phyloP scores from a whole-genome alignment of 2,113 vertebrate genomes.

The Trachemys scripta region DNA sequence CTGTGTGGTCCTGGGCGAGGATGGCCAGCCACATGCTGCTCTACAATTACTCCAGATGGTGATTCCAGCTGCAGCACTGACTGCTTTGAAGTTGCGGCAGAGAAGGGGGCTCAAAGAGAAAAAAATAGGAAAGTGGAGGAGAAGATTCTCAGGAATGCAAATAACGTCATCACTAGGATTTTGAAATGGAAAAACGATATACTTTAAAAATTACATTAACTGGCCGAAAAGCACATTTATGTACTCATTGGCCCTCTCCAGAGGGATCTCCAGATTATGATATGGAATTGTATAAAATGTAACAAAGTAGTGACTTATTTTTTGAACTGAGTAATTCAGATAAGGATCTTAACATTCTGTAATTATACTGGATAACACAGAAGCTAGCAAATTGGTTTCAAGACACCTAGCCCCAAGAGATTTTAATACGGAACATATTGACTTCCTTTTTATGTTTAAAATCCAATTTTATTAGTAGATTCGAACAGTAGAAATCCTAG shows the following conservation, averaged over 20 bases:
- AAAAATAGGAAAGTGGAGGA: not conserved
- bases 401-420: slow-evolving; percentile 5
- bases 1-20: not conserved
- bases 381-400: slow-evolving; percentile 44
- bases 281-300: slow-evolving; percentile 16
- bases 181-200: not conserved
- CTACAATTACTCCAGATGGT: no score
- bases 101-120: not conserved
- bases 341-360: slow-evolving; percentile 32
- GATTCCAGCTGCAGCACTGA: not conserved
- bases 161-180: not conserved
- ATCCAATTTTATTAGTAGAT: not conserved
- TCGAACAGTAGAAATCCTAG: no score
- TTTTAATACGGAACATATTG: slow-evolving; percentile 22
- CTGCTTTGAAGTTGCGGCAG: not conserved
- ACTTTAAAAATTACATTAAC: not conserved
- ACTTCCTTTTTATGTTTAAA: slow-evolving; percentile 4
- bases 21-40: not conserved
- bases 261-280: not conserved
- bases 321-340: not conserved
- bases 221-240: not conserved
- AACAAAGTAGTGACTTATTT: slow-evolving; percentile 41
- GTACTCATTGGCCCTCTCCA: not conserved
- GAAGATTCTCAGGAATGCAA: not conserved
- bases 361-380: slow-evolving; percentile 37